Base-by-base conservation (phyloP, 1,140 invertebrate species). In the Drosophila ambigua region DNA sequence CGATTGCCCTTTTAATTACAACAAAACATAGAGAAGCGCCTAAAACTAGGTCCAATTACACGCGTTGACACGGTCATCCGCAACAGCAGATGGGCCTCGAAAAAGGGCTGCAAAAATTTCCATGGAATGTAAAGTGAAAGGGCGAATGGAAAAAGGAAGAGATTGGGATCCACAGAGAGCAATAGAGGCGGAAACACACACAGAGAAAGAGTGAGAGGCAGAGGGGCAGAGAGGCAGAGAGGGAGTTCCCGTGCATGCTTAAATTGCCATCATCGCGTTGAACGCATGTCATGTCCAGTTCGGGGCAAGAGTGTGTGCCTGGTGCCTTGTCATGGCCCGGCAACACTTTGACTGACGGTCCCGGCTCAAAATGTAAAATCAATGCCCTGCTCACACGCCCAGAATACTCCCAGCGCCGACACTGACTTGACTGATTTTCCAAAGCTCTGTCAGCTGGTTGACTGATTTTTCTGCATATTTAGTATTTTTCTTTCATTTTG, bases 221-320 rank as follows among this genome's bases (percentile, higher is more conserved):
- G 26, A 28, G 26, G 1, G 5, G 8, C 3, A 9, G 31, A 9
- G 31, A 9, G 5, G 41, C 11, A 16, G 8, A 49, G n/a, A 15
- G 39, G 20, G 31, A 59, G 64, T 66, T 66, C 53, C 71, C 24
- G 51, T 58, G 68, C 67, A 72, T 76, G 72, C 72, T 89, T 83
- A 88, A 88, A 88, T 83, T 88, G 83, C 79, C 84, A 88, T 88
- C 84, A 83, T 83, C 79, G 61, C 79, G 68, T 54, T 71, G 73
- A 83, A 83, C 84, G 79, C 79, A 83, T 88, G 84, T 88, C 83
- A 72, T 69, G 72, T 63, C 59, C 68, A 54, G 53, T 43, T 50
- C 13, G 15, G 51, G 51, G 57, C 44, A 24, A 24, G 39, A 28
- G 39, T n/a, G 52, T 43, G 48, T 68, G 65, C 66, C 58, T 63